These are phyloP conservation scores for Drosophila ustulata DNA, from an alignment of 2,888 invertebrate species.

Conservation along the genomic window DNA sequence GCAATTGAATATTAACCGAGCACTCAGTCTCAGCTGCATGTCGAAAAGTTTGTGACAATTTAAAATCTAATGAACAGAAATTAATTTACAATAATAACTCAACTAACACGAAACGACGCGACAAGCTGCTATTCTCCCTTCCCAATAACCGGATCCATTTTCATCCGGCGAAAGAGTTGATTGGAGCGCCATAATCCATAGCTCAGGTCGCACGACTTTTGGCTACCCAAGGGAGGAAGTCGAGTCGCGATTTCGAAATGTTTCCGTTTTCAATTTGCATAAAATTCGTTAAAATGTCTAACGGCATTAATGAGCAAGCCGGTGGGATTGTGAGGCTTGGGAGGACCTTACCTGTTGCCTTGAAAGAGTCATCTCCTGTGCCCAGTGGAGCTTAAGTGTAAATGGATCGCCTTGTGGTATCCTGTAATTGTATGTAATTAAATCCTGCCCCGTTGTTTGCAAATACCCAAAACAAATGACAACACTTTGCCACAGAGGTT, in stretches of 20 bases:
- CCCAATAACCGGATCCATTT: constrained; percentile 28
- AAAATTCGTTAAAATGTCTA: constrained; percentile 80
- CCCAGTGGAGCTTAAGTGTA: constrained; percentile 60
- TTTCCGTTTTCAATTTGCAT: constrained; percentile 85
- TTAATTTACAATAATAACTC: constrained; percentile 84
- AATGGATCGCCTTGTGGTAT: constrained; percentile 82
- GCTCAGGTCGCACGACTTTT: constrained; percentile 16
- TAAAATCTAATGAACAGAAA: constrained; percentile 82
- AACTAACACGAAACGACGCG: constrained; percentile 72
- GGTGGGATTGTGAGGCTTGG: constrained; percentile 3
- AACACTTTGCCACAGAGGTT: constrained; percentile 63
- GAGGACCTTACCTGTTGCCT: constrained; percentile 61
- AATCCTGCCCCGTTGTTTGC: constrained; percentile 69
- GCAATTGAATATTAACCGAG: not conserved
- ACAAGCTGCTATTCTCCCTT: constrained; percentile 57
- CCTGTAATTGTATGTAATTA: constrained; percentile 85
- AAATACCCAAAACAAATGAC: constrained; percentile 67
- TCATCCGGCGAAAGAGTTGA: constrained; percentile 24
- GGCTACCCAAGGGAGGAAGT: constrained; percentile 9
- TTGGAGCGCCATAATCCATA: constrained; percentile 18
- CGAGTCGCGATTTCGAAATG: constrained; percentile 72
- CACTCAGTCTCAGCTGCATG: constrained; percentile 54
- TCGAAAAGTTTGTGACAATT: constrained; percentile 70
- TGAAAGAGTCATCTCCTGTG: constrained; percentile 37
- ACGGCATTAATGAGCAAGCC: constrained; percentile 77